These are phyloP conservation scores for Tenebrio molitor DNA, from an alignment of 1,140 invertebrate species.

Conservation along the genomic window DNA sequence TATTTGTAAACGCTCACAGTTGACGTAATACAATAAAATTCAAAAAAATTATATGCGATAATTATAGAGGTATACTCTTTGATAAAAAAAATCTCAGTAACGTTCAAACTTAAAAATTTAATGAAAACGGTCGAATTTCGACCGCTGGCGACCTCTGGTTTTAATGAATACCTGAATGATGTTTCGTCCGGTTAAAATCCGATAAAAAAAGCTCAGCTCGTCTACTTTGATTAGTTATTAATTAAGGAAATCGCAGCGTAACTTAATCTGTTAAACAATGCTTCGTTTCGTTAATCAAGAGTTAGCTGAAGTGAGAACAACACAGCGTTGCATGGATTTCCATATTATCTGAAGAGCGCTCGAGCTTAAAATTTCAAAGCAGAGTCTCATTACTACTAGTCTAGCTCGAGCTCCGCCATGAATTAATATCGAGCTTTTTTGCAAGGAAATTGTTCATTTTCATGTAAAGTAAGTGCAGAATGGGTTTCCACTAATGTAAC, in stretches of 20 bases:
- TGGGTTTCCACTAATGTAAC: not conserved
- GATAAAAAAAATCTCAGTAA: too few species aligned
- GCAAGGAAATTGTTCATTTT: not conserved
- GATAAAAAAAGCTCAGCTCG: too few species aligned
- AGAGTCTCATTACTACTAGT: conserved; percentile 37
- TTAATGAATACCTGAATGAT: too few species aligned
- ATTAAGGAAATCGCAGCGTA: conserved; percentile 34
- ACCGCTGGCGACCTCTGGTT: too few species aligned
- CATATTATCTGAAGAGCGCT: conserved; percentile 37
- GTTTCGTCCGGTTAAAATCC: too few species aligned
- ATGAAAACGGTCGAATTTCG: too few species aligned
- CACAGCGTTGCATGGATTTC: conserved; percentile 39
- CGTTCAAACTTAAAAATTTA: too few species aligned
- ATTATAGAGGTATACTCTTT: too few species aligned
- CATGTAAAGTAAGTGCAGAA: not conserved
- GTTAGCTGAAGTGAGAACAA: conserved; percentile 38
- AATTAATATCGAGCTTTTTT: conserved; percentile 23
- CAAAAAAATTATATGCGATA: too few species aligned
- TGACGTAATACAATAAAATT: too few species aligned
- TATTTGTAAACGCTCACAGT: too few species aligned
- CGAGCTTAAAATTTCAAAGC: conserved; percentile 37
- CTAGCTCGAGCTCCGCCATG: conserved; percentile 11
- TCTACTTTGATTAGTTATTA: conserved; percentile 40
- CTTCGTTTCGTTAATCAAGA: conserved; percentile 39
- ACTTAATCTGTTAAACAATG: conserved; percentile 36